Percentiles rank a stretch among this genome's conserved stretches.
Conservation (phyloP, 2,113 vertebrate genomes). For the Centropristis striata region DNA sequence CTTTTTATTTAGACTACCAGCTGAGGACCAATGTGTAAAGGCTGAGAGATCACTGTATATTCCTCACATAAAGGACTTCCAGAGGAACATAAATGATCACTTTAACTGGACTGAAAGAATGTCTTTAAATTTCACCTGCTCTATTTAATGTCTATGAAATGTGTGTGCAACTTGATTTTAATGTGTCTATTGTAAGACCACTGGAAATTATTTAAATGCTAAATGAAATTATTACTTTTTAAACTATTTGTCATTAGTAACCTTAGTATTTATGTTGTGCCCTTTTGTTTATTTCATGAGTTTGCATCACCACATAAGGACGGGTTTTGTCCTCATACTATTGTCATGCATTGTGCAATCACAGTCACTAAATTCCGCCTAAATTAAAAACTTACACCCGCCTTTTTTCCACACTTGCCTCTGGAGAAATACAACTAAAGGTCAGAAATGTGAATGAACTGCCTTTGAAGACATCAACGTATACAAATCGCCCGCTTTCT, state of each 20-base stretch:
- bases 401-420: conserved; percentile 75
- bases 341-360: conserved; percentile 45
- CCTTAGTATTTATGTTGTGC: background rate
- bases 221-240: conserved; percentile 24
- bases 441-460: conserved; percentile 81
- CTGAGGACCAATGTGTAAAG: conserved; percentile 82
- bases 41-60: background rate
- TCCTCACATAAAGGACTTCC: conserved; percentile 17
- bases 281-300: conserved; percentile 10
- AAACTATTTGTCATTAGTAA: background rate
- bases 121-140: conserved; percentile 59
- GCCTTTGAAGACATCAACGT: conserved; percentile 74
- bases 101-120: conserved; percentile 55
- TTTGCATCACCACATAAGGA: conserved; percentile 6
- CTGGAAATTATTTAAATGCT: conserved; percentile 56
- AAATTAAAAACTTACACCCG: conserved; percentile 67
- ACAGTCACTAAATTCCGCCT: conserved; percentile 64
- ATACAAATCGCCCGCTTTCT: conserved; percentile 87
- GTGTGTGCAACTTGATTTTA: conserved; percentile 40
- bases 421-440: conserved; percentile 43
- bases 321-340: background rate
- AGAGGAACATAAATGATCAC: conserved; percentile 42
- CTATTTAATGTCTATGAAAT: conserved; percentile 45
- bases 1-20: conserved; percentile 83
- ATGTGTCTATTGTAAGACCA: conserved; percentile 25